These are phyloP conservation scores for Hypsibius dujardini DNA, from an alignment of 1,140 invertebrate species.

Conservation along the genomic window DNA sequence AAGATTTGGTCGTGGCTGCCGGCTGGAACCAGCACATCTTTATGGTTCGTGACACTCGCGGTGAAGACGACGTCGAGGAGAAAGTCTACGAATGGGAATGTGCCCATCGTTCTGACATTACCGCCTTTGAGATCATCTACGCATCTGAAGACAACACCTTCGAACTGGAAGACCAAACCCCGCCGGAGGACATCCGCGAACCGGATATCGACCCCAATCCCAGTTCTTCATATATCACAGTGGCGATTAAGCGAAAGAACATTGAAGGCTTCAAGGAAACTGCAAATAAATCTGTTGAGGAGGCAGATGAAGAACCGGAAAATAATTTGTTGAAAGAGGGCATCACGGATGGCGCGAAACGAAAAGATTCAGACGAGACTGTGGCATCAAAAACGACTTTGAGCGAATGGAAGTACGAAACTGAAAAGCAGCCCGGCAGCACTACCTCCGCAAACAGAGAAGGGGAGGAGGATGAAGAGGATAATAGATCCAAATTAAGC, in stretches of 20 bases:
- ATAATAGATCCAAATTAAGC: not conserved
- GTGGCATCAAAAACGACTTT: too few relatives aligned
- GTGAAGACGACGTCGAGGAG: constrained; percentile 23
- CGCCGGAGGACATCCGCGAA: not conserved
- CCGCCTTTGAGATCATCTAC: constrained; percentile 26
- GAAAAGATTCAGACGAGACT: too few relatives aligned
- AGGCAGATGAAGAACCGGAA: not conserved
- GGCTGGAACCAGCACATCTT: constrained; percentile 11
- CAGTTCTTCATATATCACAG: not conserved
- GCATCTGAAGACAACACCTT: not conserved
- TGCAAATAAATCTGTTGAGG: not conserved
- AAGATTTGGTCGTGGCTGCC: not conserved
- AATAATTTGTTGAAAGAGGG: too few relatives aligned
- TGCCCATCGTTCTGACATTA: constrained; percentile 32
- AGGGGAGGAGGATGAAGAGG: not conserved
- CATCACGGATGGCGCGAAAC: not conserved
- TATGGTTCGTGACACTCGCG: constrained; percentile 26
- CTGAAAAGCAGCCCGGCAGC: not conserved
- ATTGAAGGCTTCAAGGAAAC: not conserved
- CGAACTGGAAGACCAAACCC: constrained; percentile 25
- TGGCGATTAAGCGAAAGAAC: not conserved
- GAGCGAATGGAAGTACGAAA: too few relatives aligned
- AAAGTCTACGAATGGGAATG: constrained; percentile 25
- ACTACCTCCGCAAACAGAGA: not conserved
- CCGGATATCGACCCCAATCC: not conserved